A percentile compares a stretch with the other conserved stretches of the same genome.
These are phyloP conservation scores for Enteromius anoplus DNA, from an alignment of 2,797 vertebrate species.

Conservation along the genomic window DNA sequence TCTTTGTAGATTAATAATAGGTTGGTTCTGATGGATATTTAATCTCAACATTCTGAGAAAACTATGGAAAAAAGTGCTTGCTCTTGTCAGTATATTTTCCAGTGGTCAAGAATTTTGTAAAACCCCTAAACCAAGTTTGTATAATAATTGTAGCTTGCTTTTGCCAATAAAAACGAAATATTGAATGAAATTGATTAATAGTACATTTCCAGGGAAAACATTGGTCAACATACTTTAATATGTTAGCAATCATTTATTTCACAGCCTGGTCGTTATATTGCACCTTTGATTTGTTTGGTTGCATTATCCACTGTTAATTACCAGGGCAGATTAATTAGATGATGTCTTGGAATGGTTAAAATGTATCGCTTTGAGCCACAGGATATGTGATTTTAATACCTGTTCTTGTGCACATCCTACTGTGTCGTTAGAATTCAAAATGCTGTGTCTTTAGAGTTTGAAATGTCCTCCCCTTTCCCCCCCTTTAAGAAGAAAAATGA, in stretches of 20 bases:
- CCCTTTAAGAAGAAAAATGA: neutral
- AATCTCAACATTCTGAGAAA: neutral
- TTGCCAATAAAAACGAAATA: neutral
- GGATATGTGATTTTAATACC: constrained; percentile 41
- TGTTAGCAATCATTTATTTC: constrained; percentile 26
- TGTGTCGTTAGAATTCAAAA: constrained; percentile 27
- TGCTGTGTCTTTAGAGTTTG: constrained; percentile 20
- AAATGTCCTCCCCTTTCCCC: neutral
- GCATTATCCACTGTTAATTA: constrained; percentile 67
- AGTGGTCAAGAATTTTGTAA: neutral
- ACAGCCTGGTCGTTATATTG: constrained; percentile 4
- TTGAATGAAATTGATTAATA: neutral
- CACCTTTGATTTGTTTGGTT: constrained; percentile 52
- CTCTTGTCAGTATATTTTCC: neutral
- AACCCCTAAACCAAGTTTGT: neutral
- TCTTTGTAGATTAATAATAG: neutral
- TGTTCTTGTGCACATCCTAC: constrained; percentile 35
- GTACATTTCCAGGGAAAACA: neutral
- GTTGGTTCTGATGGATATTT: neutral
- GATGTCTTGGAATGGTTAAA: constrained; percentile 25
- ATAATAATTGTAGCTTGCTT: neutral
- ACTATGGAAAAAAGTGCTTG: neutral
- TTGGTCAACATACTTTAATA: neutral
- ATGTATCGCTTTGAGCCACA: neutral
- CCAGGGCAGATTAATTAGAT: constrained; percentile 70